Percentiles rank a stretch among this genome's conserved stretches.
Conservation (phyloP, 2,888 invertebrate species). For the Drosophila robusta region DNA sequence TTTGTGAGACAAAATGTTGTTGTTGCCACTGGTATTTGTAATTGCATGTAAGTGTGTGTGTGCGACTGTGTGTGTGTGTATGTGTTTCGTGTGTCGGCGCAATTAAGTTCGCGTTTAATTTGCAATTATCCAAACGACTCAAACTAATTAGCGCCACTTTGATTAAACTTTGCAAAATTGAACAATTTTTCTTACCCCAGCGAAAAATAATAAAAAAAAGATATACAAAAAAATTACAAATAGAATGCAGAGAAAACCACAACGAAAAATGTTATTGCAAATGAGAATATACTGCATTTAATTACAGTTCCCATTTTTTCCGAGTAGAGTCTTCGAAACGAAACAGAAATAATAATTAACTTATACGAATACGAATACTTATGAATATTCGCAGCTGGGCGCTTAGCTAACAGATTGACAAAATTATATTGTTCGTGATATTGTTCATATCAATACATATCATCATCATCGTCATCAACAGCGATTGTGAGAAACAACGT, state of each 20-base stretch:
- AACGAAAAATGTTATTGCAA: conserved; percentile 6
- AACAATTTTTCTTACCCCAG: conserved; percentile 41
- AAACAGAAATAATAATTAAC: conserved; percentile 23
- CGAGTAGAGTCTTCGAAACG: neutral
- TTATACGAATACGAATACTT: conserved; percentile 16
- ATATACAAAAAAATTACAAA: conserved; percentile 7
- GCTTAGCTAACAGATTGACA: conserved; percentile 45
- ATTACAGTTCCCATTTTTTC: neutral
- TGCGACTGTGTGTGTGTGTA: conserved; percentile 18
- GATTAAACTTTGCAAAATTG: conserved; percentile 75
- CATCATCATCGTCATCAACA: conserved; percentile 10
- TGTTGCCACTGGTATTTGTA: conserved; percentile 43
- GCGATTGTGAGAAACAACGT: conserved; percentile 44
- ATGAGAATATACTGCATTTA: conserved; percentile 30
- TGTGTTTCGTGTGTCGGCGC: conserved; percentile 77
- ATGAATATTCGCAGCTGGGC: conserved; percentile 11
- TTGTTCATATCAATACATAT: conserved; percentile 19
- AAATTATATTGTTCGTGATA: conserved; percentile 13
- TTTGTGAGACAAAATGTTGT: conserved; percentile 51
- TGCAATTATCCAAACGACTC: conserved; percentile 81
- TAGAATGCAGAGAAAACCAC: conserved; percentile 21
- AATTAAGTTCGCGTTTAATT: conserved; percentile 80
- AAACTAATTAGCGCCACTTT: conserved; percentile 81
- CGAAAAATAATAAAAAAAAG: conserved; percentile 4
- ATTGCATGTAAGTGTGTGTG: conserved; percentile 47